phyloP scores from a whole-genome alignment of 2,113 vertebrate species.

The Pachycephala philippinensis region DNA sequence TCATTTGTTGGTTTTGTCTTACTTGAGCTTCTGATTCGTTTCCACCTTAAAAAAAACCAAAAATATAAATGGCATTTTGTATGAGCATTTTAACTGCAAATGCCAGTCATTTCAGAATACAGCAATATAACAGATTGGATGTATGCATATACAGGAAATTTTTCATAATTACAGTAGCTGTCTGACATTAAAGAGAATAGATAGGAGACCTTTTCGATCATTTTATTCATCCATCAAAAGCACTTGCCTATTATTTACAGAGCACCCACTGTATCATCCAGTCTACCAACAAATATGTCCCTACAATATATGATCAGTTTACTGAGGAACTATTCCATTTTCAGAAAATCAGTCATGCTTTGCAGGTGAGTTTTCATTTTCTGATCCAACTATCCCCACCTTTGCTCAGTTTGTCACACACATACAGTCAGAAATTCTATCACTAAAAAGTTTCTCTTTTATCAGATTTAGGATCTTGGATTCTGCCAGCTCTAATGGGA shows the following conservation, averaged over 20 bases:
- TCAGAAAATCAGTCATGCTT: constrained; percentile 13
- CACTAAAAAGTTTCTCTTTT: neutral
- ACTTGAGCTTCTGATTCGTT: constrained; percentile 68
- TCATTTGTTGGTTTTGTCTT: constrained; percentile 75
- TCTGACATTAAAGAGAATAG: constrained; percentile 16
- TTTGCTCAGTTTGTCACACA: neutral
- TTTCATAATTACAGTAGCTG: constrained; percentile 30
- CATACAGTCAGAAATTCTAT: neutral
- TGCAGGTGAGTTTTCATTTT: constrained; percentile 6
- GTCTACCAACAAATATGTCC: neutral
- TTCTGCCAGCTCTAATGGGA: neutral
- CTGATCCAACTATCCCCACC: neutral
- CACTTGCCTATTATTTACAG: constrained; percentile 1
- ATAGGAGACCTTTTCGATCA: constrained; percentile 6
- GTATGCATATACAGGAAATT: neutral
- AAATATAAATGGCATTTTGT: neutral
- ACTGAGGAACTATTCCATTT: neutral
- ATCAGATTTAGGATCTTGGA: neutral
- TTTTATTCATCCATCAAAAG: constrained; percentile 11
- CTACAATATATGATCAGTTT: neutral
- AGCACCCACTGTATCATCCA: constrained; percentile 1
- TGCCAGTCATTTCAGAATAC: constrained; percentile 20
- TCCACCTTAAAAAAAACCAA: constrained; percentile 69
- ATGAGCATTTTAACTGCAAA: constrained; percentile 33
- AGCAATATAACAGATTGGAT: constrained; percentile 1